Base-by-base conservation (phyloP, 2,113 vertebrate species). In the Phasianus colchicus region DNA sequence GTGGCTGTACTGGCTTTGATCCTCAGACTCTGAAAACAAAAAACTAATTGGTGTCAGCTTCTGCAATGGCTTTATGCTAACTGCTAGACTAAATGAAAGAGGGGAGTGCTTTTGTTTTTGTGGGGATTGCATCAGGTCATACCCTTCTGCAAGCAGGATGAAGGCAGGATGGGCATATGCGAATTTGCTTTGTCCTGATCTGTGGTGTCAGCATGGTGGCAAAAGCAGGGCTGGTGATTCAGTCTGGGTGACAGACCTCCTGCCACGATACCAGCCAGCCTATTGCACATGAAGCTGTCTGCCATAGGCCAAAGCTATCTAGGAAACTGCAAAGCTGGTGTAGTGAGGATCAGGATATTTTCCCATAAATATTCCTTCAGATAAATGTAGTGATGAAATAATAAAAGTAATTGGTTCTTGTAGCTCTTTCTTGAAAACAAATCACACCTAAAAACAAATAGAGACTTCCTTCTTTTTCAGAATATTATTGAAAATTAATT, bases 401-500 rank as follows among this genome's bases (percentile, higher is more conserved):
- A 77, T 87, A 85, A 65, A 92, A 81, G 66, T 58, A 75, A 90
- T 69, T 88, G 27, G 24, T 43, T 75, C n/a, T 72, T 88, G 54
- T 66, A 74, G 57, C 13, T 83, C 60, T 30, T 83, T 83, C 61
- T 89, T 40, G 27, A 65, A 96, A 93, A 92, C n/a, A 88, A 86
- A 90, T 94, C 75, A 30, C 11, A 10, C 80, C 69, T 91, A 65
- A 90, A 92, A 80, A 2, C 36, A 55, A 9, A 12, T 42, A 79
- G 45, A 69, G 38, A 20, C 1, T 1, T 81, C 36, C n/a, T 86
- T 83, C 29, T 69, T 90, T 94, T 79, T 54, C 32, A 69, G 88
- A 84, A 78, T 82, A 90, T 91, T 94, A 79, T 57, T 95, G 94
- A 90, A 88, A 92, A 95, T 95, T 93, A 95, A 86, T 90, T 93